Base-by-base conservation (phyloP, 2,797 vertebrate genomes). In the Hyperoplus lanceolatus region DNA sequence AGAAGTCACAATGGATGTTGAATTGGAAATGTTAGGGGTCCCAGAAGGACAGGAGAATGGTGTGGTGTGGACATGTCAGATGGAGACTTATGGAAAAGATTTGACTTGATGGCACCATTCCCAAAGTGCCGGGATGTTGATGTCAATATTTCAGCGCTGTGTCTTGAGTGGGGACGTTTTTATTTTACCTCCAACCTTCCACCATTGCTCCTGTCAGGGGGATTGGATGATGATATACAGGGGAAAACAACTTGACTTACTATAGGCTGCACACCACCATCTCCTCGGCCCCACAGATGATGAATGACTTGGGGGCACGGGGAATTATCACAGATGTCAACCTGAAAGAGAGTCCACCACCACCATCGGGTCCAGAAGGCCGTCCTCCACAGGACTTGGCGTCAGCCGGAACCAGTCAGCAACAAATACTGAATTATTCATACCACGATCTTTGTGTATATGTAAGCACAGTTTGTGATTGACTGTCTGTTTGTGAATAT, bases 251-350 rank as follows among this genome's bases (percentile, higher is more conserved):
- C 59, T 58, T 76, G 71, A 85, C 49, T 85, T 82, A 50, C 59
- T 29, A 29, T 29, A 48, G 51, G 43, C 76, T 72, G 64, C 63
- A 73, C 73, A 56, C 61, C 45, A 6, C 54, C 63, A 61, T 83
- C 75, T 81, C 64, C 60, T 45, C 70, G 66, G 70, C 75, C 68
- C 75, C 49, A 6, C 4, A 29, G 76, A 87, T 84, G 81, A 90
- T 55, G 83, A 87, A 90, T 49, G 64, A 76, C 75, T 59, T 6
- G n/a, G 36, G 21, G 62, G 80, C 60, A 6, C 36, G 57, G 66
- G 58, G 61, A 80, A 72, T 85, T 66, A 86, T 76, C 77, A 45
- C 60, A 84, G 73, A 85, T 18, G 77, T 79, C 86, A 76, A 51
- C 77, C 75, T 83, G 77, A 39, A 53, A 54, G 73, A 67, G 69